Conservation (phyloP, 2,888 invertebrate genomes). For the Eupithecia abbreviata region DNA sequence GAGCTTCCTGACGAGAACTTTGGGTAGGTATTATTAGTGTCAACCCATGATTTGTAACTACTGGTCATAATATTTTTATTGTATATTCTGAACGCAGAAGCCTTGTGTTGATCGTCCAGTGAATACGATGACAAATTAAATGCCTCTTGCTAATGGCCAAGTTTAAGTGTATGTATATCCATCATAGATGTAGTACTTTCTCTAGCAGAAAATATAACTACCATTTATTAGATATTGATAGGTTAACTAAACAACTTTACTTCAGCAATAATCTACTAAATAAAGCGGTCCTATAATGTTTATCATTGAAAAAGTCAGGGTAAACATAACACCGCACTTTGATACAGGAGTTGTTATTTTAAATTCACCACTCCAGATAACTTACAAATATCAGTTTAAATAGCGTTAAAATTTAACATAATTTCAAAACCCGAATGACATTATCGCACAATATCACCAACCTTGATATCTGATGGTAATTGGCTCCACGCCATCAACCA, state of each 20-base stretch:
- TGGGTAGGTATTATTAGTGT: background rate
- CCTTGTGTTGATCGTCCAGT: background rate
- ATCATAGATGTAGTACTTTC: background rate
- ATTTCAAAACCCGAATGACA: slow-evolving; percentile 12
- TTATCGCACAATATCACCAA: slow-evolving; percentile 3
- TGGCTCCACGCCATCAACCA: slow-evolving; percentile 13
- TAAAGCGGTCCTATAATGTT: background rate
- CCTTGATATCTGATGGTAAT: slow-evolving; percentile 20
- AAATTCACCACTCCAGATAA: background rate
- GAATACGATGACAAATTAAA: background rate
- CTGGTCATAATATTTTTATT: background rate
- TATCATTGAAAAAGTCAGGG: background rate
- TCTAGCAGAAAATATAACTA: background rate
- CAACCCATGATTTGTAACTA: background rate
- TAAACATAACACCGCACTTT: background rate
- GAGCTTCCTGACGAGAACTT: background rate
- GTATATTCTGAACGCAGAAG: background rate
- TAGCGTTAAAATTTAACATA: slow-evolving; percentile 6
- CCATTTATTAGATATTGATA: background rate
- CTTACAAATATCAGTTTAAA: background rate
- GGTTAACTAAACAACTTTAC: background rate
- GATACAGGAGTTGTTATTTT: background rate
- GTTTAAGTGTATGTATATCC: background rate
- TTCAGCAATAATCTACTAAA: no score
- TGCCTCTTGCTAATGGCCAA: background rate